Evolutionary conservation across 2,113 vertebrate genomes (phyloP), one percentile per base, ranked within the genome.

Genomic region (Anthoscopus minutus): DNA sequence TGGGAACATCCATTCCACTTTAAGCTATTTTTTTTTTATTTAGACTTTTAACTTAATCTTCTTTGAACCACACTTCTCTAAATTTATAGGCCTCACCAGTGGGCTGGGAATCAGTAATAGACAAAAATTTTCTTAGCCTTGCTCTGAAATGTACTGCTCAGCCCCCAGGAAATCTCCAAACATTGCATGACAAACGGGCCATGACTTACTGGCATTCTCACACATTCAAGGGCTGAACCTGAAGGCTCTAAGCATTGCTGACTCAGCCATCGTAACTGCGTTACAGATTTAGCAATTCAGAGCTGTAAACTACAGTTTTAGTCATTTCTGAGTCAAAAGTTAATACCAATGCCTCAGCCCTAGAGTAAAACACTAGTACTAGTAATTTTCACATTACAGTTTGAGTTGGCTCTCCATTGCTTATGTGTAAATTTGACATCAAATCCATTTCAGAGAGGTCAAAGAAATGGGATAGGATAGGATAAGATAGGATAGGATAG

Each of bases 81-180:
- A 54, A 76, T 76, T 76, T 81, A 82, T 11, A 60, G 18, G 19
- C 30, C 53, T 91, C 22, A 5, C 9, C 38, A 65, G n/a, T 4
- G 13, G 47, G 30, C 62, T 73, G 92, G 48, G 89, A 81, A 87
- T 89, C 77, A 85, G 30, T 4, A 35, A 51, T 0, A 89, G 20
- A 88, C 15, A 78, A 81, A 86, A 84, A 61, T 20, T 53, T 72
- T 66, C 18, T 86, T 76, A 80, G 56, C 24, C 30, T 58, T 44
- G 38, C 13, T 56, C 58, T 28, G 51, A 89, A 93, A 94, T 89
- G 88, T 89, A 93, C 65, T 80, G 64, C 67, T 92, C 62, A 65
- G 37, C 90, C 76, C 91, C 76, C 54, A 82, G 56, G 54, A 96
- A 93, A 81, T 80, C 79, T 86, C 72, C 67, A 89, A 88, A 70